Evolutionary conservation across 1,140 invertebrate species (phyloP).

Genomic region (Apocrypta bakeri): DNA sequence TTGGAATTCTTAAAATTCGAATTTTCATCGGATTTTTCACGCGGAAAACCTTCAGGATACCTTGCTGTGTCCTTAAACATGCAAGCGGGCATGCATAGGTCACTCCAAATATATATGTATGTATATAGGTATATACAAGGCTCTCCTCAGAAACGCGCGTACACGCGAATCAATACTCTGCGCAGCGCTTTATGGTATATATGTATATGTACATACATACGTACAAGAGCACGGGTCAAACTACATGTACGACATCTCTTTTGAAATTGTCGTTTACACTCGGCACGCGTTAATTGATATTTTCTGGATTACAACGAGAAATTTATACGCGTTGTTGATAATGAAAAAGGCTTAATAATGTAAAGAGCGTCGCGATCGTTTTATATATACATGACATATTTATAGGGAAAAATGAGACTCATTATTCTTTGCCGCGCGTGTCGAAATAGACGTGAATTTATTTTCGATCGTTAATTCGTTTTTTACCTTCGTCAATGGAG

Average conservation of each 20-base stretch:
- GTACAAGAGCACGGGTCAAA: too few species aligned
- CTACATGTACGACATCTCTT: conserved; percentile 4
- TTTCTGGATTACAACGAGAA: not conserved
- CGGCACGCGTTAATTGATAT: not conserved
- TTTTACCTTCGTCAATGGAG: conserved; percentile 36
- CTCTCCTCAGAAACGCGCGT: not conserved
- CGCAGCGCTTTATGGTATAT: not conserved
- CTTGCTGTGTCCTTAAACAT: too few species aligned
- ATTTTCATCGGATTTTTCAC: too few species aligned
- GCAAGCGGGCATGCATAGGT: conserved; percentile 8
- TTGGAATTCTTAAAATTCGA: too few species aligned
- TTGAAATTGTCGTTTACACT: not conserved
- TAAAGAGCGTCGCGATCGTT: too few species aligned
- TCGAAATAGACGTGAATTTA: not conserved
- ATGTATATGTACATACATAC: too few species aligned
- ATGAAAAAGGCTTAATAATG: too few species aligned
- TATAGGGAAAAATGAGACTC: not conserved
- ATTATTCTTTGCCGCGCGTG: not conserved
- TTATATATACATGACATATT: not conserved
- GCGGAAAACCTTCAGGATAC: too few species aligned
- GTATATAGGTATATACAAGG: not conserved
- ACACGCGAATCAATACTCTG: conserved; percentile 44
- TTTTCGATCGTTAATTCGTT: conserved; percentile 29
- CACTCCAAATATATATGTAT: not conserved
- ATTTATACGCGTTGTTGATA: too few species aligned